A percentile compares a stretch with the other conserved stretches of the same genome.
phyloP scores from a whole-genome alignment of 1,140 invertebrate species.

The Tribolium castaneum region DNA sequence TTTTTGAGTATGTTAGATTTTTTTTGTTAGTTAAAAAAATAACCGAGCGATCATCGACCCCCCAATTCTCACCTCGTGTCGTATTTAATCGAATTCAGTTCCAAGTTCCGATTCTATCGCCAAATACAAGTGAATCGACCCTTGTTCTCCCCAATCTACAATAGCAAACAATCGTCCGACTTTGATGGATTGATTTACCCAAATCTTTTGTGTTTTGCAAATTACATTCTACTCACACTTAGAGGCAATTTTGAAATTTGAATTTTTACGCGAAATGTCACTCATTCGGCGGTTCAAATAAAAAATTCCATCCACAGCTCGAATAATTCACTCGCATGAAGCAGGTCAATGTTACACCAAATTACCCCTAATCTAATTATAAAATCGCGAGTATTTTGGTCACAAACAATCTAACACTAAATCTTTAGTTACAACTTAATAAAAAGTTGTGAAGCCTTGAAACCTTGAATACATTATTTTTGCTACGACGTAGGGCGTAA shows the following conservation, averaged over 20 bases:
- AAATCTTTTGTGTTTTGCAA: slow-evolving; percentile 14
- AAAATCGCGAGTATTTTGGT: background rate
- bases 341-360: slow-evolving; percentile 4
- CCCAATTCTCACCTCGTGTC: too few species aligned
- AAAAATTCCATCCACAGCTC: slow-evolving; percentile 2
- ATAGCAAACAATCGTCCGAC: background rate
- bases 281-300: background rate
- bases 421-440: background rate
- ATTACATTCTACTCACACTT: background rate
- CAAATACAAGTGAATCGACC: background rate
- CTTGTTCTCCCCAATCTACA: background rate
- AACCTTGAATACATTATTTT: background rate
- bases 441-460: background rate
- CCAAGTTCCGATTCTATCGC: background rate
- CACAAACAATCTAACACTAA: too few species aligned
- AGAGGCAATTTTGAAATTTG: background rate
- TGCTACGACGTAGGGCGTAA: background rate
- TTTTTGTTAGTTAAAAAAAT: too few species aligned
- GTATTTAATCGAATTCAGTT: background rate
- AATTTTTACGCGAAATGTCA: background rate
- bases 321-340: slow-evolving; percentile 30
- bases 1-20: too few species aligned
- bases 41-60: too few species aligned
- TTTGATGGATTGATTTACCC: background rate
- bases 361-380: background rate